Evolutionary conservation across 2,888 invertebrate species (phyloP).

Genomic region (Sminthurides aquaticus): DNA sequence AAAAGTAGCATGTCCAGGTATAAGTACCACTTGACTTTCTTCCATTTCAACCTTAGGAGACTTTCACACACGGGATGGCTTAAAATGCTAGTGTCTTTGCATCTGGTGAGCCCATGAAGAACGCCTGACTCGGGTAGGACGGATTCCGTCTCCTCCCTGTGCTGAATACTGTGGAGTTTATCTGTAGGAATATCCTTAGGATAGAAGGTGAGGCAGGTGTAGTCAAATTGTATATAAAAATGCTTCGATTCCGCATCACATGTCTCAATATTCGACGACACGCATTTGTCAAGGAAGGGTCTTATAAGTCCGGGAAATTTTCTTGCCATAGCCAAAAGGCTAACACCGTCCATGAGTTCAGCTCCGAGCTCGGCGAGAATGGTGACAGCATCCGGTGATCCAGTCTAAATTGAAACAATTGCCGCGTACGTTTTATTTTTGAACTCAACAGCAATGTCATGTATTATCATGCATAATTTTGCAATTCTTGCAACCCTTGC

Average conservation of each 20-base stretch:
- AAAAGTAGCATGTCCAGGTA: conserved; percentile 43
- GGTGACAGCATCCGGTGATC: conserved; percentile 42
- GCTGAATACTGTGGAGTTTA: conserved; percentile 42
- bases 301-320: conserved; percentile 40
- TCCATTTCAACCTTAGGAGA: conserved; percentile 43
- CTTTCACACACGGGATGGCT: conserved; percentile 44
- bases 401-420: too few species aligned
- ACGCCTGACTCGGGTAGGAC: conserved; percentile 43
- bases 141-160: conserved; percentile 42
- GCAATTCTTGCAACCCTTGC: too few species aligned
- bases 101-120: conserved; percentile 40
- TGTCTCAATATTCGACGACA: conserved; percentile 42
- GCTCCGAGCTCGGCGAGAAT: conserved; percentile 42
- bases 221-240: conserved; percentile 44
- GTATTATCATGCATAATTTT: too few species aligned
- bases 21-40: conserved; percentile 44
- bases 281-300: conserved; percentile 42
- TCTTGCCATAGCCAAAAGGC: conserved; percentile 39
- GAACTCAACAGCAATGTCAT: too few species aligned
- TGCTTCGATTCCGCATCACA: conserved; percentile 43
- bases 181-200: conserved; percentile 43
- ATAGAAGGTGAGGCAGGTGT: conserved; percentile 42
- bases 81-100: conserved; percentile 41
- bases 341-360: conserved; percentile 41
- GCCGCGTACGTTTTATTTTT: too few species aligned